Percentiles rank a stretch among this genome's conserved stretches.
These are phyloP conservation scores for Zonotrichia leucophrys DNA, from an alignment of 2,113 vertebrate species.

Conservation along the genomic window DNA sequence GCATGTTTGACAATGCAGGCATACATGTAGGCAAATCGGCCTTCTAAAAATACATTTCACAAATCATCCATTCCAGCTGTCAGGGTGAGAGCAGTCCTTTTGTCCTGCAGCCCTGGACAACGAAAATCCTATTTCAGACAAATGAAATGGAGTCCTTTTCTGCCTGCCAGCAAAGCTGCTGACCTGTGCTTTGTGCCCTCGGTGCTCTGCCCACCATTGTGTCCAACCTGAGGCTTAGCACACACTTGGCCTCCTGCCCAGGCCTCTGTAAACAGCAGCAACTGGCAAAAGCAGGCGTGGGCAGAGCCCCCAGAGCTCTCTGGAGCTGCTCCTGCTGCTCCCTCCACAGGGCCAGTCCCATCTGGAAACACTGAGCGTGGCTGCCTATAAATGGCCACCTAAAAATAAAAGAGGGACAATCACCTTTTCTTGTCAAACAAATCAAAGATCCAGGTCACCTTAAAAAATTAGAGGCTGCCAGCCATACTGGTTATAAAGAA, in stretches of 20 bases:
- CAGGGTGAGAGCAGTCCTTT: constrained; percentile 40
- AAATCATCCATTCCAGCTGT: constrained; percentile 62
- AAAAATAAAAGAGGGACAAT: constrained; percentile 29
- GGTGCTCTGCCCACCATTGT: neutral
- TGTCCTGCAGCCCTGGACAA: constrained; percentile 47
- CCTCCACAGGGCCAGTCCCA: neutral
- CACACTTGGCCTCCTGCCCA: constrained; percentile 26
- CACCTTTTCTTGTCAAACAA: neutral
- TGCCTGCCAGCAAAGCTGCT: constrained; percentile 51
- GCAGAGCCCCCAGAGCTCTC: neutral
- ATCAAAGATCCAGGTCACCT: neutral
- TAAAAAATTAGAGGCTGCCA: constrained; percentile 7
- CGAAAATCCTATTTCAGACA: constrained; percentile 44
- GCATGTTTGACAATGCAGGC: constrained; percentile 8
- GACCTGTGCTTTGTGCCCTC: constrained; percentile 17
- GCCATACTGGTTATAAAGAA: neutral
- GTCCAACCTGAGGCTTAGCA: constrained; percentile 28
- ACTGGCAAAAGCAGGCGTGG: neutral
- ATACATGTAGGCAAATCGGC: neutral
- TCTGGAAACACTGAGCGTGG: neutral
- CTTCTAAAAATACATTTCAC: constrained; percentile 66
- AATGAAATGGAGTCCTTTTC: constrained; percentile 30
- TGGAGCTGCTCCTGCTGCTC: neutral
- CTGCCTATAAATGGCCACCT: neutral
- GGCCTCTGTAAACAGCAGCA: constrained; percentile 18